Evolutionary conservation across 2,888 invertebrate genomes (phyloP).

Genomic region (Acanthopleura granulata): DNA sequence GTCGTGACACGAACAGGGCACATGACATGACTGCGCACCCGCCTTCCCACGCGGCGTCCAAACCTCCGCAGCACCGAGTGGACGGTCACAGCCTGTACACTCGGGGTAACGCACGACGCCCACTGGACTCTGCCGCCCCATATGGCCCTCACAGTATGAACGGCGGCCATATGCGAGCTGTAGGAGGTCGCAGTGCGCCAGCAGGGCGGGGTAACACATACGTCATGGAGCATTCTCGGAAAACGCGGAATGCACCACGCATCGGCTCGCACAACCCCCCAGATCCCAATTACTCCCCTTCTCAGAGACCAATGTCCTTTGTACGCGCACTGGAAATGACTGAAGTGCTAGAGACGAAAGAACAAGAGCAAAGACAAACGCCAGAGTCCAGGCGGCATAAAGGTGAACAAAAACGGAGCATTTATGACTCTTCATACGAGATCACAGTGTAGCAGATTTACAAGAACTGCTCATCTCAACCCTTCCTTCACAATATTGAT

Average conservation of each 20-base stretch:
- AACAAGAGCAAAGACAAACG: constrained; percentile 33
- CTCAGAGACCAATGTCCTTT: constrained; percentile 65
- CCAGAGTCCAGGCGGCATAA: constrained; percentile 24
- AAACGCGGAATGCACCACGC: not conserved
- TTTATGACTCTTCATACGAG: constrained; percentile 60
- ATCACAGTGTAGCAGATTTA: constrained; percentile 48
- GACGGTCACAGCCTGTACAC: not conserved
- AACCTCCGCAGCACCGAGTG: constrained; percentile 6
- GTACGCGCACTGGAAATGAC: constrained; percentile 69
- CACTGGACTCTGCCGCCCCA: not conserved
- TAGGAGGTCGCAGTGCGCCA: not conserved
- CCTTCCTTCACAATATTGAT: no score
- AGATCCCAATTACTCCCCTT: constrained; percentile 4
- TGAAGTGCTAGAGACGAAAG: constrained; percentile 55
- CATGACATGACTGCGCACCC: not conserved
- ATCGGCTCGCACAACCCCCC: not conserved
- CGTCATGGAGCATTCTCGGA: not conserved
- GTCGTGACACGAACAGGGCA: not conserved
- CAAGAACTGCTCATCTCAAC: no score
- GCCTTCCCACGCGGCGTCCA: not conserved
- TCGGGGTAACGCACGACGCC: not conserved
- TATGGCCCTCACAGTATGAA: not conserved
- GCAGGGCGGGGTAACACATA: constrained; percentile 8
- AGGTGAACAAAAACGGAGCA: constrained; percentile 37
- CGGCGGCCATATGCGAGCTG: not conserved